phyloP scores from a whole-genome alignment of 2,888 invertebrate species.

The Carpatolechia fugitivella region DNA sequence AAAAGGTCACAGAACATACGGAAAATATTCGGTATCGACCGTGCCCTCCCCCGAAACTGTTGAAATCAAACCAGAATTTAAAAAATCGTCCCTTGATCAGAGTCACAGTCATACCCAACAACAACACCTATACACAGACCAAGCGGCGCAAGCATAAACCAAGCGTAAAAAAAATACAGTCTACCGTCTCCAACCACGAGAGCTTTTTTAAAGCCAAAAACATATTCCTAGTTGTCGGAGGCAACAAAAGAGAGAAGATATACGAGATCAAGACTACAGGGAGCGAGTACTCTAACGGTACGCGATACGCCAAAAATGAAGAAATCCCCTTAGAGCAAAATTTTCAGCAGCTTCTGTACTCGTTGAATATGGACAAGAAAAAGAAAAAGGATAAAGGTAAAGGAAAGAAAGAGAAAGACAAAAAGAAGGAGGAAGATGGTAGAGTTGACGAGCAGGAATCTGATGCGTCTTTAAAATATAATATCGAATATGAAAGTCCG shows the following conservation, averaged over 20 bases:
- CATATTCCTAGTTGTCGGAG: constrained; percentile 42
- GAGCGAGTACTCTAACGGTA: constrained; percentile 37
- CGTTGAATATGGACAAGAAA: constrained; percentile 53
- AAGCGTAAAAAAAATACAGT: constrained; percentile 34
- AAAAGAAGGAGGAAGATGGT: constrained; percentile 10
- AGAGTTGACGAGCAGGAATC: neutral
- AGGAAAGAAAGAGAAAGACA: constrained; percentile 27
- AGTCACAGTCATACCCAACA: constrained; percentile 52
- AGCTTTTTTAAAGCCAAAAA: constrained; percentile 44
- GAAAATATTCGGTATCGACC: constrained; percentile 1
- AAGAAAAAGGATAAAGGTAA: constrained; percentile 40
- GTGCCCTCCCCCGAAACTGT: neutral
- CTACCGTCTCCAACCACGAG: constrained; percentile 45
- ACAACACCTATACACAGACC: constrained; percentile 30
- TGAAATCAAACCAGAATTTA: neutral
- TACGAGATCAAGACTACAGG: constrained; percentile 51
- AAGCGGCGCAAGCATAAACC: constrained; percentile 32
- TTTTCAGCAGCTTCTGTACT: constrained; percentile 40
- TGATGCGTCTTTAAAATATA: constrained; percentile 5
- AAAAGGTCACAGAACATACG: constrained; percentile 36
- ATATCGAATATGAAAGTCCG: neutral
- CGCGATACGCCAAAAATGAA: constrained; percentile 34
- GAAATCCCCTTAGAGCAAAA: constrained; percentile 34
- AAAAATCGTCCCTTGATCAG: constrained; percentile 43
- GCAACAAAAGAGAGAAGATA: constrained; percentile 42